Evolutionary conservation across 2,113 vertebrate genomes (phyloP).

Genomic region (Rhinolophus ferrumequinum): DNA sequence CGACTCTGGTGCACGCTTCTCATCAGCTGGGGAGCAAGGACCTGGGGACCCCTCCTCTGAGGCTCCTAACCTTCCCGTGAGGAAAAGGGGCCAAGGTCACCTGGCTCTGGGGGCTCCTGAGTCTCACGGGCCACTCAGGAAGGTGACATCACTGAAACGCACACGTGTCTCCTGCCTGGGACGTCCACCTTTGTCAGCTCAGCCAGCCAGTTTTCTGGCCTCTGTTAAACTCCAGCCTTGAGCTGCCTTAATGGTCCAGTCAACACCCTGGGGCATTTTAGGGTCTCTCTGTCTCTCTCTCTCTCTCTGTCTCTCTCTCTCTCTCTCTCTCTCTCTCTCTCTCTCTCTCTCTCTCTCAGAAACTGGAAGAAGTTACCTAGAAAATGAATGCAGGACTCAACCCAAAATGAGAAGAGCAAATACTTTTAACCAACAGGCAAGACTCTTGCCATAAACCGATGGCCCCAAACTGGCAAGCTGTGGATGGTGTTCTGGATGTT

Average conservation of each 20-base stretch:
- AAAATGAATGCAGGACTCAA: background rate
- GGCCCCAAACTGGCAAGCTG: background rate
- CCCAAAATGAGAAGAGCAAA: background rate
- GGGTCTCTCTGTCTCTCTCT: background rate
- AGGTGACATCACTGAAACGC: background rate
- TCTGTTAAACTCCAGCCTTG: background rate
- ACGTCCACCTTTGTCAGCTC: background rate
- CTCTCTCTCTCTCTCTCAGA: background rate
- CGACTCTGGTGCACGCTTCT: background rate
- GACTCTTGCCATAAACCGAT: background rate
- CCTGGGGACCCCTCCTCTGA: background rate
- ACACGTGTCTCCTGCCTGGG: background rate
- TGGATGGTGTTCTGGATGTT: too few species aligned
- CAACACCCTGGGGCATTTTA: background rate
- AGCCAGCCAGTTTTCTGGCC: background rate
- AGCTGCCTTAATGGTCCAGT: background rate
- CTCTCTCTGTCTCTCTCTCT: background rate
- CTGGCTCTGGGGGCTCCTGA: background rate
- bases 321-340: background rate
- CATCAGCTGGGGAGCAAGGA: accelerated
- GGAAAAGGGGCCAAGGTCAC: background rate
- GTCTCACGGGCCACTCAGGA: background rate
- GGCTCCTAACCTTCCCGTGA: background rate
- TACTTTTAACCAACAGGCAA: background rate
- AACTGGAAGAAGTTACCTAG: background rate